A percentile compares a stretch with the other conserved stretches of the same genome.
Evolutionary conservation across 2,888 invertebrate species (phyloP).

Genomic region (Rosalia funebris): DNA sequence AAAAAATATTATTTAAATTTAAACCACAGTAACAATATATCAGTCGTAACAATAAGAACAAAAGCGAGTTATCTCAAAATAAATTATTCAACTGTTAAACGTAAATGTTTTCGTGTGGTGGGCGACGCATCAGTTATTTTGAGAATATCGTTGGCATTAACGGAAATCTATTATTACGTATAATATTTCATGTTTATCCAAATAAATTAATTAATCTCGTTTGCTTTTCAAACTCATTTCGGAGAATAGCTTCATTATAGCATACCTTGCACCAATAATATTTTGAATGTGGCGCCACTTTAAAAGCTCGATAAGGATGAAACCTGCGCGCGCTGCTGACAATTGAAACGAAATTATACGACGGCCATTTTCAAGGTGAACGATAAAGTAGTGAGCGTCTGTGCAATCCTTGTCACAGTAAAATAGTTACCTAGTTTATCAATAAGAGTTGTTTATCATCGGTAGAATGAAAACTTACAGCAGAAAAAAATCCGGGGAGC

Average conservation of each 20-base stretch:
- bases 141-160: constrained; percentile 14
- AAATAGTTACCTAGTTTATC: constrained; percentile 54
- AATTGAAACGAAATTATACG: background rate
- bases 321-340: constrained; percentile 36
- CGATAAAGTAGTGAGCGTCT: constrained; percentile 49
- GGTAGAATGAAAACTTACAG: constrained; percentile 69
- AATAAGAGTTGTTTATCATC: constrained; percentile 41
- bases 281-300: constrained; percentile 1
- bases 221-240: background rate
- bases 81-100: too few species aligned
- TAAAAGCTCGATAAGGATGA: constrained; percentile 35
- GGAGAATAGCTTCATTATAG: too few species aligned
- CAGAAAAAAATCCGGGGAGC: constrained; percentile 67
- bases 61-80: too few species aligned
- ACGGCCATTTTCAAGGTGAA: constrained; percentile 32
- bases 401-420: constrained; percentile 26
- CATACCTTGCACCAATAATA: background rate
- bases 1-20: too few species aligned
- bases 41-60: too few species aligned
- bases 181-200: background rate
- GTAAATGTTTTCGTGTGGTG: too few species aligned
- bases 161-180: constrained; percentile 9
- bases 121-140: constrained; percentile 9
- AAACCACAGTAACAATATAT: too few species aligned
- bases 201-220: constrained; percentile 13